phyloP scores from a whole-genome alignment of 2,113 vertebrate species.

The Ranitomeya variabilis region DNA sequence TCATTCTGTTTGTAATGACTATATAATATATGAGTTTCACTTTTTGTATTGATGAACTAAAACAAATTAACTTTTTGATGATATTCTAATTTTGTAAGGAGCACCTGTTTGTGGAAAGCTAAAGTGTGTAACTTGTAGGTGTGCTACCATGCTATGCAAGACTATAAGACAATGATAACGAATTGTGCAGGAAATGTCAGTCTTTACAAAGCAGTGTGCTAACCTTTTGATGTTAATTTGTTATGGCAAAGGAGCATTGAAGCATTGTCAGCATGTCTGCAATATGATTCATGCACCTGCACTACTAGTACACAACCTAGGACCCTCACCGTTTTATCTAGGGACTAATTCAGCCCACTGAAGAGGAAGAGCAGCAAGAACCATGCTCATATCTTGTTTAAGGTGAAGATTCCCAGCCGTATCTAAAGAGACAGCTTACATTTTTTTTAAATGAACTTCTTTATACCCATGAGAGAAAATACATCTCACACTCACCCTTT shows the following conservation, averaged over 20 bases:
- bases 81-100: too few species aligned
- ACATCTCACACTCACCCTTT: conserved; percentile 49
- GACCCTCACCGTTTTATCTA: conserved; percentile 36
- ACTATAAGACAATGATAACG: background rate
- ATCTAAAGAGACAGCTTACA: conserved; percentile 59
- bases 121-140: background rate
- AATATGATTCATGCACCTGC: conserved; percentile 33
- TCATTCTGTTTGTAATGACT: too few species aligned
- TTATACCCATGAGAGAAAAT: conserved; percentile 46
- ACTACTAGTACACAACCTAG: conserved; percentile 37
- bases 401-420: conserved; percentile 21
- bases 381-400: conserved; percentile 59
- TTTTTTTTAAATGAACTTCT: conserved; percentile 59
- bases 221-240: conserved; percentile 60
- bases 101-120: background rate
- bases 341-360: conserved; percentile 57
- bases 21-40: too few species aligned
- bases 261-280: conserved; percentile 52
- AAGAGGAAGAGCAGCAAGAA: conserved; percentile 60
- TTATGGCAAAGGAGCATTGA: conserved; percentile 55
- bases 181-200: background rate
- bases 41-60: too few species aligned
- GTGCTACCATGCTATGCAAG: background rate
- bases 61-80: too few species aligned
- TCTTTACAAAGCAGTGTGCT: conserved; percentile 21